phyloP scores from a whole-genome alignment of 2,888 invertebrate species.

The Diarsia mendica region DNA sequence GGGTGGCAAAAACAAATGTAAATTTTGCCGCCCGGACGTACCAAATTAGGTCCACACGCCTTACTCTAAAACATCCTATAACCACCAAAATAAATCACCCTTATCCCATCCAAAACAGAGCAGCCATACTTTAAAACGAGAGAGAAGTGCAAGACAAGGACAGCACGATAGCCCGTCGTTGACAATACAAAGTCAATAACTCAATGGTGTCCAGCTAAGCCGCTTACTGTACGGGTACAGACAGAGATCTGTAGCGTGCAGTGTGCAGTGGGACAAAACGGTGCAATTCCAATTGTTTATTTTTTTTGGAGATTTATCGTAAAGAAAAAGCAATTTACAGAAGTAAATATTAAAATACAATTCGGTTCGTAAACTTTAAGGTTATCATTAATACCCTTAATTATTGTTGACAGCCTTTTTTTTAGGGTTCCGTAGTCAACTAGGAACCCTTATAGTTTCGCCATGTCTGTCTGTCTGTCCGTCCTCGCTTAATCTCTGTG shows the following conservation, averaged over 20 bases:
- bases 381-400: too few species aligned
- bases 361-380: too few species aligned
- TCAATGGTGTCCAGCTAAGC: slow-evolving; percentile 68
- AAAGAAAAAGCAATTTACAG: too few species aligned
- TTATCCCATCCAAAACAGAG: slow-evolving; percentile 14
- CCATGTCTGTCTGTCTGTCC: too few species aligned
- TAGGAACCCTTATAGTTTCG: too few species aligned
- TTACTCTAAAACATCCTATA: not conserved
- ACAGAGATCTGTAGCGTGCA: slow-evolving; percentile 46
- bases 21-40: not conserved
- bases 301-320: slow-evolving; percentile 17
- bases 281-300: not conserved
- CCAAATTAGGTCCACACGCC: not conserved
- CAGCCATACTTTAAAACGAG: slow-evolving; percentile 29
- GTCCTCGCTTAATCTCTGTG: too few species aligned
- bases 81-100: slow-evolving; percentile 19
- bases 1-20: not conserved
- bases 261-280: slow-evolving; percentile 19
- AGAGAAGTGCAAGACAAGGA: slow-evolving; percentile 22
- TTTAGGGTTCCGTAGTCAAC: too few species aligned
- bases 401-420: too few species aligned
- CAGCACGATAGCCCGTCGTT: slow-evolving; percentile 51
- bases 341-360: too few species aligned
- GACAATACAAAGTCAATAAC: slow-evolving; percentile 70
- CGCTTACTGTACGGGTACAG: slow-evolving; percentile 62